A percentile compares a stretch with the other conserved stretches of the same genome.
Evolutionary conservation across 2,113 vertebrate species (phyloP).

Genomic region (Orycteropus afer): DNA sequence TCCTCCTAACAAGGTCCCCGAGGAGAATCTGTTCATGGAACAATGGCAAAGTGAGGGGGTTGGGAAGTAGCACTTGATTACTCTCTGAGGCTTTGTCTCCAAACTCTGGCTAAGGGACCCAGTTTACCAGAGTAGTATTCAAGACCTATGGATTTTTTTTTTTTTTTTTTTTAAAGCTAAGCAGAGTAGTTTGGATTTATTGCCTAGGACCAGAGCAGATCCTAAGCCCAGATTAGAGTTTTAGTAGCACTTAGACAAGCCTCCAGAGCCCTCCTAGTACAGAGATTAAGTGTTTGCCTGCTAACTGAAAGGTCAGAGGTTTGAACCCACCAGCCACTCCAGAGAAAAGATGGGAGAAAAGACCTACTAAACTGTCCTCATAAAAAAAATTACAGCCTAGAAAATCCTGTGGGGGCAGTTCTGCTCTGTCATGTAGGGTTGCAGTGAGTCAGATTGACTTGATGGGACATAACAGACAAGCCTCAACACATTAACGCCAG

Average conservation of each 20-base stretch:
- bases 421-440: neutral
- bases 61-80: neutral
- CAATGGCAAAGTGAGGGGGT: neutral
- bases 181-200: constrained; percentile 37
- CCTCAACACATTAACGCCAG: neutral
- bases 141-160: neutral
- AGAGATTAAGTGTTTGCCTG: neutral
- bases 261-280: neutral
- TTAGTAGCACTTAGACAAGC: neutral
- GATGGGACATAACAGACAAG: neutral
- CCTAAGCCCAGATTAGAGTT: neutral
- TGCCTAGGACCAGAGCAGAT: neutral
- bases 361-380: neutral
- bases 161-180: neutral
- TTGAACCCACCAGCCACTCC: neutral
- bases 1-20: neutral
- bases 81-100: neutral
- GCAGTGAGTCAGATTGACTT: neutral
- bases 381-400: neutral
- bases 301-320: neutral
- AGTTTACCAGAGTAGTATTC: neutral
- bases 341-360: neutral
- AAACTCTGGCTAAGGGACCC: neutral
- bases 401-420: neutral
- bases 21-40: neutral